Percentiles rank a stretch among this genome's conserved stretches.
Evolutionary conservation across 2,888 invertebrate species (phyloP).

Genomic region (Seira sanloemensis): DNA sequence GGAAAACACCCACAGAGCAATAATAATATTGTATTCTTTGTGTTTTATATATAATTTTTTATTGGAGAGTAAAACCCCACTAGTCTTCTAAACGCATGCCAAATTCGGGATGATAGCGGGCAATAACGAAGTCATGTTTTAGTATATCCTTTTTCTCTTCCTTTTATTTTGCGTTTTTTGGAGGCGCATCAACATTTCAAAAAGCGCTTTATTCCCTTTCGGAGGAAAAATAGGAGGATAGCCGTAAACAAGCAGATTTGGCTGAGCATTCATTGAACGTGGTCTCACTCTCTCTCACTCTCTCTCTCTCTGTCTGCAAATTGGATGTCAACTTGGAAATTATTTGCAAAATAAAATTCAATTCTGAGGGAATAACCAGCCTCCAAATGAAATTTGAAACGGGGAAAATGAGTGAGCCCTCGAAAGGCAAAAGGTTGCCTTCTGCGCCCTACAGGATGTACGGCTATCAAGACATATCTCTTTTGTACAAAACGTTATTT

Average conservation of each 20-base stretch:
- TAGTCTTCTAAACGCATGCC: background rate
- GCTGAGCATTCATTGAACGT: background rate
- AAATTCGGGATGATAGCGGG: slow-evolving; percentile 10
- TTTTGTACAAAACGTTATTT: background rate
- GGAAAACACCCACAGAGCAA: background rate
- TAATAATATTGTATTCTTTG: slow-evolving; percentile 15
- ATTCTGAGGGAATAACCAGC: background rate
- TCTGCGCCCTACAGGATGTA: too few species aligned
- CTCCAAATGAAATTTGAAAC: slow-evolving; percentile 18
- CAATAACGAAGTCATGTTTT: slow-evolving; percentile 14
- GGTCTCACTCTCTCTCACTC: too few species aligned
- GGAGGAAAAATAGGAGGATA: background rate
- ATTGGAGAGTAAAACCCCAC: background rate
- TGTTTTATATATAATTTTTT: background rate
- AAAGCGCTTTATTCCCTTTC: background rate
- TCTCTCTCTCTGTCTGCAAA: slow-evolving; percentile 4
- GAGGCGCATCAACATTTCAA: slow-evolving; percentile 16
- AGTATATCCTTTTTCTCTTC: background rate
- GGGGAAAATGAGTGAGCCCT: background rate
- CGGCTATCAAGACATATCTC: slow-evolving; percentile 3
- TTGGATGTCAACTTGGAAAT: slow-evolving; percentile 13
- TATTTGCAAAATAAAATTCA: slow-evolving; percentile 13
- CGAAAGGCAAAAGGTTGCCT: too few species aligned
- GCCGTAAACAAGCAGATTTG: slow-evolving; percentile 13
- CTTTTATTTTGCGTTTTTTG: background rate